Percentiles rank a stretch among this genome's conserved stretches.
phyloP scores from a whole-genome alignment of 2,888 invertebrate species.

The Mythimna loreyi region DNA sequence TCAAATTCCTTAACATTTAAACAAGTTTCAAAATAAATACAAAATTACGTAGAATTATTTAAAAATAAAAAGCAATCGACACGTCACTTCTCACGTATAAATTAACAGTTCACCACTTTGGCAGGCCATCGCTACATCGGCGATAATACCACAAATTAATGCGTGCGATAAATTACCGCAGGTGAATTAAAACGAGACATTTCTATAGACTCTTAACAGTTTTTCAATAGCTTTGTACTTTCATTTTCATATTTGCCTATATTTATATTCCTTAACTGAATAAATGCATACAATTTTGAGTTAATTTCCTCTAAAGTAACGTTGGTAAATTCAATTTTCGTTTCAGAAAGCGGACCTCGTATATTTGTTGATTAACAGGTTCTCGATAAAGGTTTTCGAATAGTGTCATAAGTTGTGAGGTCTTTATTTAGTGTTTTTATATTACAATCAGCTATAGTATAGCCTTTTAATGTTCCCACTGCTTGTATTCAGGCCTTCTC shows the following conservation, averaged over 20 bases:
- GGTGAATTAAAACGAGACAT: conserved; percentile 64
- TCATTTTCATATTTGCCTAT: conserved; percentile 51
- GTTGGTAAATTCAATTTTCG: conserved; percentile 11
- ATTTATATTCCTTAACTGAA: conserved; percentile 37
- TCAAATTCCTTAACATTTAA: conserved; percentile 42
- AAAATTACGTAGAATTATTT: conserved; percentile 44
- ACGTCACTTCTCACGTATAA: conserved; percentile 44
- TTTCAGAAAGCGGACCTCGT: conserved; percentile 28
- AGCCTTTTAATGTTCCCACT: too few species aligned
- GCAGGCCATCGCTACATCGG: conserved; percentile 47
- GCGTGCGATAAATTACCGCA: conserved; percentile 65
- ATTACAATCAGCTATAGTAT: conserved; percentile 64
- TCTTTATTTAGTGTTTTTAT: conserved; percentile 66
- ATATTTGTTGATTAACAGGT: conserved; percentile 45
- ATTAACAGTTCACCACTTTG: conserved; percentile 56
- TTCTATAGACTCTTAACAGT: conserved; percentile 56
- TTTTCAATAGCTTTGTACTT: conserved; percentile 55
- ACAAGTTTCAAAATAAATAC: conserved; percentile 27
- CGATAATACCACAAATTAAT: conserved; percentile 64
- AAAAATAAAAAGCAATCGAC: conserved; percentile 35
- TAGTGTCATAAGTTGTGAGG: conserved; percentile 47
- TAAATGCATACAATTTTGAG: conserved; percentile 46
- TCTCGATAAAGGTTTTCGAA: conserved; percentile 34
- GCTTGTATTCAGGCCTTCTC: too few species aligned
- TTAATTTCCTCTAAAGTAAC: conserved; percentile 43